Evolutionary conservation across 2,888 invertebrate species (phyloP).

Genomic region (Cephus sareptanus): DNA sequence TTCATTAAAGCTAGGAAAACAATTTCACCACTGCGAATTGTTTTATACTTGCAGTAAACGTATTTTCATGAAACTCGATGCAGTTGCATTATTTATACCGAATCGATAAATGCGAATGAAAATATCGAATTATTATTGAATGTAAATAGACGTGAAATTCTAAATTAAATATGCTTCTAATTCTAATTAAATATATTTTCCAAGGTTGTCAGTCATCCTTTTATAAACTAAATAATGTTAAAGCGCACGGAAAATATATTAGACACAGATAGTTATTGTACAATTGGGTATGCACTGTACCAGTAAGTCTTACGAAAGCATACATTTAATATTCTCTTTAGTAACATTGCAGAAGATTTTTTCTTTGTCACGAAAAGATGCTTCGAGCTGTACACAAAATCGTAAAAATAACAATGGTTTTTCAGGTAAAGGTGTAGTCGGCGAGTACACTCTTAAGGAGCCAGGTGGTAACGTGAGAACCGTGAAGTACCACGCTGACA

Average conservation of each 20-base stretch:
- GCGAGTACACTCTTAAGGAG: slow-evolving; percentile 74
- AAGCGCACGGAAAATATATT: neutral
- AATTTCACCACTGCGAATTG: neutral
- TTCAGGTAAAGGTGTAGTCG: slow-evolving; percentile 80
- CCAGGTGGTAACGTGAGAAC: slow-evolving; percentile 75
- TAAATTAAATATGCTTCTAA: neutral
- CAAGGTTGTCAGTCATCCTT: neutral
- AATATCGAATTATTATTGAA: neutral
- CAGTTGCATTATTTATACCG: neutral
- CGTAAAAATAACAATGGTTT: neutral
- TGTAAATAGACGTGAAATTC: neutral
- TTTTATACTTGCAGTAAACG: neutral
- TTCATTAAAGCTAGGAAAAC: neutral
- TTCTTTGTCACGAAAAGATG: neutral
- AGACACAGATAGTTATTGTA: neutral
- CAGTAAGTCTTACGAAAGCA: neutral
- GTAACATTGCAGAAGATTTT: neutral
- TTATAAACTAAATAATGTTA: neutral
- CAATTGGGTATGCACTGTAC: neutral
- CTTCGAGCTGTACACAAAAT: neutral
- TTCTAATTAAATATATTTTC: neutral
- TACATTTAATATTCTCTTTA: neutral
- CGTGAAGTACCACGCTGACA: slow-evolving; percentile 75
- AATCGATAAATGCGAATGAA: neutral
- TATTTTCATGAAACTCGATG: neutral